Base-by-base conservation (phyloP, 2,113 vertebrate species). In the Nothocercus julius region DNA sequence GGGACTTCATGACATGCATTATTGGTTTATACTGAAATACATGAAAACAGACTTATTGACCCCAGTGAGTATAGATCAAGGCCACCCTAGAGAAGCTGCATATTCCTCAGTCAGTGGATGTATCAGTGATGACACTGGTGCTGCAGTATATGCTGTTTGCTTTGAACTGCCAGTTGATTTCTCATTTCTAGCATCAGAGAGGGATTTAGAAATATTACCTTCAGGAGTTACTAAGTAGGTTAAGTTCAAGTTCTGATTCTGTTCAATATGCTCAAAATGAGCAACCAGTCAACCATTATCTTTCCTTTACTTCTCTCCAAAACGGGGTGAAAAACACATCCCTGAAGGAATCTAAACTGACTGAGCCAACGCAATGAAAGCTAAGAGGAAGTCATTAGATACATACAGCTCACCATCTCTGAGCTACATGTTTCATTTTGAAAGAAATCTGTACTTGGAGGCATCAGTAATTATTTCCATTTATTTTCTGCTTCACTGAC, bases 381-480 rank as follows among this genome's bases (percentile, higher is more conserved):
- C 27, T 63, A 93, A 72, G 5, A 62, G 69, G 69, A 92, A 96
- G 90, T 93, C 73, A n/a, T 95, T 90, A 38, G 38, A 7, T 73
- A 38, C 28, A 64, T 61, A 56, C 56, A 90, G 51, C 66, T 87
- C 45, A 93, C 19, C 61, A 3, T 9, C 34, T 89, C 73, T 6
- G 3, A 92, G 82, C 32, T 79, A 73, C 69, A 25, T 9, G 28
- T 81, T 94, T 88, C 34, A 72, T 94, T 95, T 86, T 74, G 47
- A 82, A 95, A 87, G 32, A 72, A 90, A 82, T 82, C 73, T 94
- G 61, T 49, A 89, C 77, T 94, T 88, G 85, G 85, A 95, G 77
- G 53, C 69, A 94, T 79, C 66, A 58, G 90, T 94, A 93, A 95
- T 93, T 92, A 95, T 96, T 96, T 92, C 80, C 77, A 92, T 95